Percentiles rank a stretch among this genome's conserved stretches.
Evolutionary conservation across 2,888 invertebrate species (phyloP).

Genomic region (Clusia tigrina): DNA sequence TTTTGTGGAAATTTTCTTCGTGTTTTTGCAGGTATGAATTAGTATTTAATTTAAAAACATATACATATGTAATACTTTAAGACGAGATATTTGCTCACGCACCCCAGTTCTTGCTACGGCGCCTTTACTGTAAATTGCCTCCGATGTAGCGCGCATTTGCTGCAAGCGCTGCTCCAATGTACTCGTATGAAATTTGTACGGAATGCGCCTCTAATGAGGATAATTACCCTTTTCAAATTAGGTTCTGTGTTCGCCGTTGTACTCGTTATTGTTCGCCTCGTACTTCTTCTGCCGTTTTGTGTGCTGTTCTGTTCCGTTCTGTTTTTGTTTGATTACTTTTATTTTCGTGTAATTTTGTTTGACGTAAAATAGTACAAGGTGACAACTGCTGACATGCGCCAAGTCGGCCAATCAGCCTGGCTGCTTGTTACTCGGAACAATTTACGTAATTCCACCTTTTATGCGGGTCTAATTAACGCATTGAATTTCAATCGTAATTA

Average conservation of each 20-base stretch:
- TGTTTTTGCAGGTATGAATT: too few species aligned
- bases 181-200: constrained; percentile 31
- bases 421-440: not conserved
- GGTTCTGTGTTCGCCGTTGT: constrained; percentile 21
- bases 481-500: not conserved
- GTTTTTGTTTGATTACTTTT: not conserved
- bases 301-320: constrained; percentile 3
- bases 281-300: constrained; percentile 11
- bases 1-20: too few species aligned
- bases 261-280: constrained; percentile 1
- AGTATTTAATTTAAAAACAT: too few species aligned
- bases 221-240: constrained; percentile 32
- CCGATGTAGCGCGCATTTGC: too few species aligned
- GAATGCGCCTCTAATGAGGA: constrained; percentile 33
- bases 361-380: constrained; percentile 49
- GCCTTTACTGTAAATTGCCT: too few species aligned
- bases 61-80: too few species aligned
- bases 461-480: not conserved
- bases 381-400: constrained; percentile 53
- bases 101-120: too few species aligned
- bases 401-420: not conserved
- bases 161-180: not conserved
- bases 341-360: constrained; percentile 45
- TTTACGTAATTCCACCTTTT: too few species aligned
- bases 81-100: too few species aligned